phyloP scores from a whole-genome alignment of 2,888 invertebrate genomes.

The Athripsodes cinereus region DNA sequence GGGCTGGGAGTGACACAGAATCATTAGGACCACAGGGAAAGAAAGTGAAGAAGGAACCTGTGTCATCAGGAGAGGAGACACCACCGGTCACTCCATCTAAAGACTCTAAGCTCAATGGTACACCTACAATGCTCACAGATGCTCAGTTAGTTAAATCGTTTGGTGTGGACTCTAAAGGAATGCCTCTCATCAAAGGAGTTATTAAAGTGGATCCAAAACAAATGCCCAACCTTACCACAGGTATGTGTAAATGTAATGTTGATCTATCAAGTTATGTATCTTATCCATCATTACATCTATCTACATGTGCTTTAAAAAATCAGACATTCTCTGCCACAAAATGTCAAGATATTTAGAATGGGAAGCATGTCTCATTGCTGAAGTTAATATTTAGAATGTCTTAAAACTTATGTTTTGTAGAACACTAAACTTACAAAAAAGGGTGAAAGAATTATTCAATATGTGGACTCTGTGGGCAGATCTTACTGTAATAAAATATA shows the following conservation, averaged over 20 bases:
- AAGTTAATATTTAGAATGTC: no score
- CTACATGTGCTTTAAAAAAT: no score
- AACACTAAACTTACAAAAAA: no score
- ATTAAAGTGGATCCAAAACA: constrained; percentile 70
- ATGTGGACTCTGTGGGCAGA: no score
- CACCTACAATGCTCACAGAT: constrained; percentile 40
- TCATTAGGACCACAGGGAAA: constrained; percentile 40
- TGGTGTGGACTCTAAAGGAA: constrained; percentile 47
- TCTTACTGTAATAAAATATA: no score
- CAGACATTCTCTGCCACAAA: no score
- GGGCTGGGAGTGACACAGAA: constrained; percentile 39
- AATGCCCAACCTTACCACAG: constrained; percentile 54
- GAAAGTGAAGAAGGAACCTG: constrained; percentile 49
- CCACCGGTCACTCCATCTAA: constrained; percentile 37
- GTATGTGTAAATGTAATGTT: constrained; percentile 33
- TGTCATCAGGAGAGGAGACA: constrained; percentile 49
- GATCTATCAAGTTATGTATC: no score
- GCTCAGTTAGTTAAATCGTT: constrained; percentile 50
- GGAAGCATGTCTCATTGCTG: no score
- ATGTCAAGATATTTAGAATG: no score
- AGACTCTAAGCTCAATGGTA: constrained; percentile 39
- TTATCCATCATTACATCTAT: no score
- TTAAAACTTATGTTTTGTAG: no score
- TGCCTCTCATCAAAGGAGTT: constrained; percentile 60
- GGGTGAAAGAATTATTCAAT: no score